Evolutionary conservation across 1,140 invertebrate species (phyloP).

Genomic region (Drosophila takahashii): DNA sequence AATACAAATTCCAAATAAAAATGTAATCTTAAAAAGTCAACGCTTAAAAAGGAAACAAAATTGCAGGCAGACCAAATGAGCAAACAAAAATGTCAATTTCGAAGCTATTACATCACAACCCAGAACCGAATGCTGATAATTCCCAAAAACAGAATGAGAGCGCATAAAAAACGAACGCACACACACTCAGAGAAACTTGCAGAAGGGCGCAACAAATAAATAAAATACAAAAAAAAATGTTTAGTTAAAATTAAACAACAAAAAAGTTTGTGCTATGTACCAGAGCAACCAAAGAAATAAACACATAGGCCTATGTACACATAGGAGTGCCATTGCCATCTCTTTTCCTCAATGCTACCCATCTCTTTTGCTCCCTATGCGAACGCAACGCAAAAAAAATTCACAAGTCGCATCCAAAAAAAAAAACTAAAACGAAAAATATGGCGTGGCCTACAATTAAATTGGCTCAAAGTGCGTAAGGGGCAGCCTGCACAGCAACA

Average conservation of each 20-base stretch:
- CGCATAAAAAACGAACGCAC: conserved; percentile 16
- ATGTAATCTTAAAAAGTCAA: not conserved
- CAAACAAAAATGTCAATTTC: conserved; percentile 45
- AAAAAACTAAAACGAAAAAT: conserved; percentile 5
- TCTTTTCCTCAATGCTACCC: conserved; percentile 4
- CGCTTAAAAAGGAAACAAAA: conserved; percentile 12
- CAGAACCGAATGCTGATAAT: conserved; percentile 64
- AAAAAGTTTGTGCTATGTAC: conserved; percentile 36
- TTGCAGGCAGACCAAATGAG: conserved; percentile 4
- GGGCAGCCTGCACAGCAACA: conserved; percentile 71
- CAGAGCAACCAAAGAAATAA: conserved; percentile 10
- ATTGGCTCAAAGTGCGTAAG: conserved; percentile 74
- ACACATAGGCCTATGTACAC: conserved; percentile 42
- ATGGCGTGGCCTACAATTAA: conserved; percentile 75
- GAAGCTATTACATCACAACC: conserved; percentile 62
- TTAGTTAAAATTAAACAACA: conserved; percentile 22
- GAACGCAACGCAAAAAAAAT: conserved; percentile 47
- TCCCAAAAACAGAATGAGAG: conserved; percentile 12
- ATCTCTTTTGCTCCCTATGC: not conserved
- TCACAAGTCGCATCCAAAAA: conserved; percentile 61
- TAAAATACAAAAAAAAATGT: conserved; percentile 37
- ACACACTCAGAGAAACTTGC: conserved; percentile 11
- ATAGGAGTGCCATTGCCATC: conserved; percentile 6
- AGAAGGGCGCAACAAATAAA: conserved; percentile 69
- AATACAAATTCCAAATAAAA: conserved; percentile 1